These are phyloP conservation scores for Pyxicephalus adspersus DNA, from an alignment of 2,113 vertebrate species.

Conservation along the genomic window DNA sequence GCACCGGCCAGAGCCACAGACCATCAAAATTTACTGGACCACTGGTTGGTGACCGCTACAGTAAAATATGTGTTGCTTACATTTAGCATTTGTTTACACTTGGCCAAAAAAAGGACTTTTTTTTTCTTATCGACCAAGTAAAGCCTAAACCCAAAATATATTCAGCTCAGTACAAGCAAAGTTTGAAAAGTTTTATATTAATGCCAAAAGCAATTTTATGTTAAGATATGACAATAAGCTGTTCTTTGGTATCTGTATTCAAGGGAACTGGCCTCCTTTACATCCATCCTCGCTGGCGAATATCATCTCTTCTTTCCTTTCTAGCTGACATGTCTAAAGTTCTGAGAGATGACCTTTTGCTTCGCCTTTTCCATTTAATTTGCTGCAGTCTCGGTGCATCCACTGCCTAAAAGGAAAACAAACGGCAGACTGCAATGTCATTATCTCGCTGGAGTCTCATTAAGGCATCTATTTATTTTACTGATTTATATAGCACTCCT, in stretches of 20 bases:
- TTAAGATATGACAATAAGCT: neutral
- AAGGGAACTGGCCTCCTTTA: constrained; percentile 15
- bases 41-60: neutral
- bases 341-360: constrained; percentile 33
- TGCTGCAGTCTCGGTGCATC: constrained; percentile 13
- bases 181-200: constrained; percentile 41
- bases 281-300: neutral
- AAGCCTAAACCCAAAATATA: neutral
- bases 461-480: neutral
- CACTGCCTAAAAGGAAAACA: constrained; percentile 18
- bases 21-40: too few relatives aligned
- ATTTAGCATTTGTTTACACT: too few relatives aligned
- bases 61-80: too few relatives aligned
- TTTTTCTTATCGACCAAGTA: too few relatives aligned
- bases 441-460: constrained; percentile 4
- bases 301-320: constrained; percentile 8
- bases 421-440: constrained; percentile 13
- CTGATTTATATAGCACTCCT: too few relatives aligned
- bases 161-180: neutral
- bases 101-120: too few relatives aligned
- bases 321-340: neutral
- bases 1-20: too few relatives aligned
- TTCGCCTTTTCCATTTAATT: constrained; percentile 26
- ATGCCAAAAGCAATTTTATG: neutral
- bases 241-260: constrained; percentile 11